phyloP scores from a whole-genome alignment of 2,888 invertebrate species.

The Cephus pulcher region DNA sequence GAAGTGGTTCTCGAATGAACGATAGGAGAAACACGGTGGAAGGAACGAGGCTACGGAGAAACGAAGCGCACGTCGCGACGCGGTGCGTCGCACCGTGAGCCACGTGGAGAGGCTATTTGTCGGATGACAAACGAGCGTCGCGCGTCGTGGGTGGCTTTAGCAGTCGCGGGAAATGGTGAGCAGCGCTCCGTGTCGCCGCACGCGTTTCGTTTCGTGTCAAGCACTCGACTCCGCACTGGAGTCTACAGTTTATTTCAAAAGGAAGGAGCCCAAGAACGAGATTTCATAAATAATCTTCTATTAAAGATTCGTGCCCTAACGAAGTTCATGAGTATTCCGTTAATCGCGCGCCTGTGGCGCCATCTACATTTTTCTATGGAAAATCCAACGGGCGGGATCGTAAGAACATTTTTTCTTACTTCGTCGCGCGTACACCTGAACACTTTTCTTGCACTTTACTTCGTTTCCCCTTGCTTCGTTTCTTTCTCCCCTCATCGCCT shows the following conservation, averaged over 20 bases:
- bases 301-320: background rate
- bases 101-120: slow-evolving; percentile 60
- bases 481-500: background rate
- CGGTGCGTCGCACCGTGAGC: slow-evolving; percentile 12
- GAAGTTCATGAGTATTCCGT: background rate
- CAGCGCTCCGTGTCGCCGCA: slow-evolving; percentile 63
- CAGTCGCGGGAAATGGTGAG: slow-evolving; percentile 64
- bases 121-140: slow-evolving; percentile 66
- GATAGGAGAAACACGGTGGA: background rate
- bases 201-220: slow-evolving; percentile 22
- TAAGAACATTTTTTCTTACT: background rate
- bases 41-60: slow-evolving; percentile 24
- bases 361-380: background rate
- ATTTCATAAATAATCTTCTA: background rate
- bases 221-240: background rate
- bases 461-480: too few relatives aligned
- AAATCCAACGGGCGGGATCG: background rate
- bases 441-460: background rate
- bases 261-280: background rate
- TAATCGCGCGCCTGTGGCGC: background rate
- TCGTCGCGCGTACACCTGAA: background rate
- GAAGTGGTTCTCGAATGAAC: slow-evolving; percentile 1
- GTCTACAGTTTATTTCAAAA: background rate
- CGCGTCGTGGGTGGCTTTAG: slow-evolving; percentile 65
- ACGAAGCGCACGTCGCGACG: slow-evolving; percentile 14